phyloP scores from a whole-genome alignment of 1,140 invertebrate species.

The Gonatopus flavifemur region DNA sequence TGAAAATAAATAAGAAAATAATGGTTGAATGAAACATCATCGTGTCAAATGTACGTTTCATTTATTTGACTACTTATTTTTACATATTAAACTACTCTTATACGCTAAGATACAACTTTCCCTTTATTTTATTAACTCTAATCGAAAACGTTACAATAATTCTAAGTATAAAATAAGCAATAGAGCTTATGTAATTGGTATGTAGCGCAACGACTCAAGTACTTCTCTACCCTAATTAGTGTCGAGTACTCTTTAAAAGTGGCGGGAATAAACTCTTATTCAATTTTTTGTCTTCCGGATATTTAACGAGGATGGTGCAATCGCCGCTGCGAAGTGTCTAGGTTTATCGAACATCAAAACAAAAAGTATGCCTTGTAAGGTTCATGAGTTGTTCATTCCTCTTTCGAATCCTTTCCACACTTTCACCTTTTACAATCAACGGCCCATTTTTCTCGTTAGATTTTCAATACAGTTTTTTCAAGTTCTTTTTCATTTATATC shows the following conservation, averaged over 20 bases:
- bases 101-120: slow-evolving; percentile 56
- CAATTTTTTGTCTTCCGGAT: no score
- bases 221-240: slow-evolving; percentile 42
- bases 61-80: slow-evolving; percentile 58
- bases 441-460: no score
- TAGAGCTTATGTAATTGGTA: slow-evolving; percentile 54
- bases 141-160: slow-evolving; percentile 49
- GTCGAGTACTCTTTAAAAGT: slow-evolving; percentile 45
- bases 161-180: slow-evolving; percentile 60
- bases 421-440: no score
- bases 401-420: no score
- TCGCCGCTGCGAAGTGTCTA: no score
- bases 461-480: no score
- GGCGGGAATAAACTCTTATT: slow-evolving; percentile 36
- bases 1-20: slow-evolving; percentile 7
- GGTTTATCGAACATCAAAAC: no score
- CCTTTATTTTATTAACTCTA: slow-evolving; percentile 53
- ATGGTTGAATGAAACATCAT: slow-evolving; percentile 25
- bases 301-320: no score
- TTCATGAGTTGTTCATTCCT: no score
- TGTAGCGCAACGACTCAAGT: slow-evolving; percentile 56
- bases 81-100: slow-evolving; percentile 58
- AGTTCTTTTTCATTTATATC: no score
- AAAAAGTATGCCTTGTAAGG: no score
- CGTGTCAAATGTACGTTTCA: slow-evolving; percentile 57